Evolutionary conservation across 2,797 vertebrate species (phyloP).

Genomic region (Molossus alvarezi): DNA sequence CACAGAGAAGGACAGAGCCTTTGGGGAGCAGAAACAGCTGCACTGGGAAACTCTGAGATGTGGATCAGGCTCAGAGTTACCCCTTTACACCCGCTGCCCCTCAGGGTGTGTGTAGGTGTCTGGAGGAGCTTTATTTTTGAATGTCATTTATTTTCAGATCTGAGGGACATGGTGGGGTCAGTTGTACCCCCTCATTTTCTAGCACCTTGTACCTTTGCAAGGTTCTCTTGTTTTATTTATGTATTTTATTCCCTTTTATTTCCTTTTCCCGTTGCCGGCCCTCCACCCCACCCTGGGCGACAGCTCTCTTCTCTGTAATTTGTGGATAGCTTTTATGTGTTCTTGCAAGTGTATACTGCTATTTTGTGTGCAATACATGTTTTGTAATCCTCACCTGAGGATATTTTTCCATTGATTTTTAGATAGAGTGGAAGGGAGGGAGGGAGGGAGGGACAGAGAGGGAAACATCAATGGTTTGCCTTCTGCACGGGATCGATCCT

Average conservation of each 20-base stretch:
- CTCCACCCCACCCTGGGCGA: neutral
- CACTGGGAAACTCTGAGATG: rapidly evolving
- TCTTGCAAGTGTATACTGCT: neutral
- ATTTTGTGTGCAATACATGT: neutral
- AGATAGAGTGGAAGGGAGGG: too few species aligned
- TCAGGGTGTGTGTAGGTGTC: rapidly evolving
- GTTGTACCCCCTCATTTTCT: neutral
- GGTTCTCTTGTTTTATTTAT: neutral
- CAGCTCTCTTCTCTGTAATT: neutral
- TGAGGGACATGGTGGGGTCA: neutral
- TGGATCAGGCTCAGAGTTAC: neutral
- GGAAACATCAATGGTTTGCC: too few species aligned
- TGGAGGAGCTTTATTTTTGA: neutral
- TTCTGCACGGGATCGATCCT: too few species aligned
- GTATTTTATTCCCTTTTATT: neutral
- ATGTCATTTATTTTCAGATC: neutral
- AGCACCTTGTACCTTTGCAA: neutral
- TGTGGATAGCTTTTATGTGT: neutral
- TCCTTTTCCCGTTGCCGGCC: neutral
- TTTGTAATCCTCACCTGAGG: too few species aligned
- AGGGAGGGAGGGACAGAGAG: too few species aligned
- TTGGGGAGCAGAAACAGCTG: neutral
- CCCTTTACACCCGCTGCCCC: neutral
- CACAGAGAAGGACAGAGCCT: neutral
- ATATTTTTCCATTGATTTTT: too few species aligned